Conservation (phyloP, 2,888 invertebrate species). For the Galeruca laticollis region DNA sequence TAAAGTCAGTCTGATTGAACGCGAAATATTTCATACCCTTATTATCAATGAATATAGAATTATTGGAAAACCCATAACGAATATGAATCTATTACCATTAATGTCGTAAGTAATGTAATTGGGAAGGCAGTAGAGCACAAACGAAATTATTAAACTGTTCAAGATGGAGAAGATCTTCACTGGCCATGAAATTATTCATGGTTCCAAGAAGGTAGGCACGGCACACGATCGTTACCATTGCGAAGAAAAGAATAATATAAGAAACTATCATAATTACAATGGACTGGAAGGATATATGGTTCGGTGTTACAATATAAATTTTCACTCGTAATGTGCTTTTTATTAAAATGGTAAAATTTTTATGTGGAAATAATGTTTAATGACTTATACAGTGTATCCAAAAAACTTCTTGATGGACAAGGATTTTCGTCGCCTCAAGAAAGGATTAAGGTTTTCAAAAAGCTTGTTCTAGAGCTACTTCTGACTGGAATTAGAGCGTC, state of each 20-base stretch:
- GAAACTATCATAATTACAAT: conserved; percentile 9
- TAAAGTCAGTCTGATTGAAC: too few relatives aligned
- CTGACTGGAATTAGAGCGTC: too few relatives aligned
- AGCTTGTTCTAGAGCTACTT: too few relatives aligned
- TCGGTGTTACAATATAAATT: neutral
- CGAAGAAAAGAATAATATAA: neutral
- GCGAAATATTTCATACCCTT: neutral
- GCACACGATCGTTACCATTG: conserved; percentile 38
- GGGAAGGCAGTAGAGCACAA: conserved; percentile 46
- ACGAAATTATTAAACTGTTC: conserved; percentile 46
- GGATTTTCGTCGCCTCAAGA: too few relatives aligned
- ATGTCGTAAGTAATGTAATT: conserved; percentile 16
- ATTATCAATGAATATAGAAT: neutral
- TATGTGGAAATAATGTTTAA: neutral
- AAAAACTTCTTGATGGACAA: neutral
- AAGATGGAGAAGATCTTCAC: conserved; percentile 48
- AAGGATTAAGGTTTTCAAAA: too few relatives aligned
- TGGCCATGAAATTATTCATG: conserved; percentile 56
- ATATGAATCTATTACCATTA: neutral
- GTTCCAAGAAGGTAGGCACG: conserved; percentile 46
- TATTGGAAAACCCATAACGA: neutral
- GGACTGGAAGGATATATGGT: conserved; percentile 14
- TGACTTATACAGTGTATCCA: neutral
- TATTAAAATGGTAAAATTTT: neutral
- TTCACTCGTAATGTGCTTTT: neutral